These are phyloP conservation scores for Eutrigla gurnardus DNA, from an alignment of 2,797 vertebrate species.

Conservation along the genomic window DNA sequence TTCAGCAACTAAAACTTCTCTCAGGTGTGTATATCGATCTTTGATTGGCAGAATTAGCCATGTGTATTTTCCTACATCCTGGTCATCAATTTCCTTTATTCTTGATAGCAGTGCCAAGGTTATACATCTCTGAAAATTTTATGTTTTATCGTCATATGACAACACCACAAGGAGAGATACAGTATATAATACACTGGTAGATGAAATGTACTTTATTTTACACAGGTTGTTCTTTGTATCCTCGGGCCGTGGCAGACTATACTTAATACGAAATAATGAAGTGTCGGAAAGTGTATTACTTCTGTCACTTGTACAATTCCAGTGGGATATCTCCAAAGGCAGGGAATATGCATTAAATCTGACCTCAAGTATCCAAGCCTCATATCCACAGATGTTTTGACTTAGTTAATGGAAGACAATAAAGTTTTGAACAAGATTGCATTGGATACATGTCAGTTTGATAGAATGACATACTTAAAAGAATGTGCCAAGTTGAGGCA, in stretches of 20 bases:
- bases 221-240: constrained; percentile 39
- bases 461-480: neutral
- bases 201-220: constrained; percentile 17
- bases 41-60: constrained; percentile 9
- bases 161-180: constrained; percentile 3
- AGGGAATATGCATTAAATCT: constrained; percentile 39
- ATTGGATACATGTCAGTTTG: neutral
- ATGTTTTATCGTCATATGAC: constrained; percentile 7
- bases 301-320: constrained; percentile 49
- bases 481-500: neutral
- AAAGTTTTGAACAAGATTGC: neutral
- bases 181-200: constrained; percentile 1
- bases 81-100: neutral
- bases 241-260: constrained; percentile 31
- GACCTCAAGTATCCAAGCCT: constrained; percentile 36
- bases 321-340: constrained; percentile 50
- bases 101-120: neutral
- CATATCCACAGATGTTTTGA: constrained; percentile 25
- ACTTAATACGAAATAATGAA: constrained; percentile 48
- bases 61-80: neutral
- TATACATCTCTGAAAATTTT: constrained; percentile 1
- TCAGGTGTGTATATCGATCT: constrained; percentile 3
- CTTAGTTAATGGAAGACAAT: constrained; percentile 2
- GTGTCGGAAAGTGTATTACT: constrained; percentile 37
- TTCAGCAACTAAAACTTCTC: constrained; percentile 7